Conservation (phyloP, 2,888 invertebrate genomes). For the Crepidodera aurea region DNA sequence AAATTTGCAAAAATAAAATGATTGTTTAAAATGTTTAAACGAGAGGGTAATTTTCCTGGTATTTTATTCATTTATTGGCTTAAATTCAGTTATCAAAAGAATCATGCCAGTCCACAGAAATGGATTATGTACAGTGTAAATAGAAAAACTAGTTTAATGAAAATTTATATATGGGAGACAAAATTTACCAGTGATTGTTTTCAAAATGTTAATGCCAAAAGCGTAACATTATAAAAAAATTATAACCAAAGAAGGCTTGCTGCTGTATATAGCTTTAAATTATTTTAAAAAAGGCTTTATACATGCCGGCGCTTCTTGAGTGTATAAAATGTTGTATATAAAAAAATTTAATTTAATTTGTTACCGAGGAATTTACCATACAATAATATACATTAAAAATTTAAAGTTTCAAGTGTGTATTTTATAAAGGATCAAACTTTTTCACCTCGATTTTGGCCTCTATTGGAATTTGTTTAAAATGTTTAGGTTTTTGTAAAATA, state of each 20-base stretch:
- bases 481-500: too few species aligned
- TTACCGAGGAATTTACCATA: conserved; percentile 20
- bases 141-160: conserved; percentile 5
- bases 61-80: too few species aligned
- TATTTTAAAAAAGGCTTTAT: conserved; percentile 51
- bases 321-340: conserved; percentile 11
- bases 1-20: too few species aligned
- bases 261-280: conserved; percentile 61
- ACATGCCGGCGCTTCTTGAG: conserved; percentile 48
- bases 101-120: conserved; percentile 14
- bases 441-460: too few species aligned
- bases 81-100: not conserved
- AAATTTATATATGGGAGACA: conserved; percentile 12
- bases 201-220: conserved; percentile 23
- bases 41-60: too few species aligned
- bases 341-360: conserved; percentile 1
- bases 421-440: too few species aligned
- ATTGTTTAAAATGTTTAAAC: too few species aligned
- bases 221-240: conserved; percentile 19
- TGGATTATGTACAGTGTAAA: conserved; percentile 31
- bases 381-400: not conserved
- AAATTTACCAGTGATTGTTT: conserved; percentile 27
- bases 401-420: too few species aligned
- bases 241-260: conserved; percentile 59
- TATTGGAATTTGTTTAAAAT: too few species aligned